Conservation (phyloP, 2,888 invertebrate species). For the Limnephilus marmoratus region DNA sequence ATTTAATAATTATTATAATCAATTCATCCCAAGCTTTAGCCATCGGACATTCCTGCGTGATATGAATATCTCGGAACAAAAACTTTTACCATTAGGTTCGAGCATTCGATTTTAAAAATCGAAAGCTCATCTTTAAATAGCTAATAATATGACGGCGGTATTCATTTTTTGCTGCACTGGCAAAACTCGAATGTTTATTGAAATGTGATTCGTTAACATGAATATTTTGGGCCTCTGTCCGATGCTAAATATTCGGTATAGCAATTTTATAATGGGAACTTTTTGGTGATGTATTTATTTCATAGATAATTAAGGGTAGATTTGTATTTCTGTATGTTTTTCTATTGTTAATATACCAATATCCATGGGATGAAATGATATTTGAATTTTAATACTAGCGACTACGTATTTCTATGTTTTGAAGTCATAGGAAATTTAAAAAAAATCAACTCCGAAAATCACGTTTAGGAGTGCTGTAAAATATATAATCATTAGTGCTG, state of each 20-base stretch:
- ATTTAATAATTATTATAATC: slow-evolving; percentile 7
- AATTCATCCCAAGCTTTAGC: background rate
- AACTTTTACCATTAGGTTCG: background rate
- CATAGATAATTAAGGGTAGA: background rate
- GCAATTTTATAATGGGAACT: background rate
- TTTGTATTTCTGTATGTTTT: background rate
- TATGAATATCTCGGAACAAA: slow-evolving; percentile 7
- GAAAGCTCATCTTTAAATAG: background rate
- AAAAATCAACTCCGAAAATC: background rate
- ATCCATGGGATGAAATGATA: background rate
- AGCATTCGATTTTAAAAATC: background rate
- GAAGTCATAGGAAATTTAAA: background rate
- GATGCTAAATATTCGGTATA: background rate
- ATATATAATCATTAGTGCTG: background rate
- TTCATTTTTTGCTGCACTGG: background rate
- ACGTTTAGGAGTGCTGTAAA: background rate
- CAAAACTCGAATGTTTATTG: background rate
- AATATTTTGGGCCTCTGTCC: background rate
- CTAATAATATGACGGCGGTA: background rate
- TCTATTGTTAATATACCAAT: background rate
- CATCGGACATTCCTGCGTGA: background rate
- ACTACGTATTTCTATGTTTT: background rate
- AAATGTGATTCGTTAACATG: background rate
- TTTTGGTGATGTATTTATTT: background rate
- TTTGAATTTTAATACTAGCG: background rate